Evolutionary conservation across 2,113 vertebrate genomes (phyloP), one percentile per base, ranked within the genome.

Genomic region (Circaetus gallicus): DNA sequence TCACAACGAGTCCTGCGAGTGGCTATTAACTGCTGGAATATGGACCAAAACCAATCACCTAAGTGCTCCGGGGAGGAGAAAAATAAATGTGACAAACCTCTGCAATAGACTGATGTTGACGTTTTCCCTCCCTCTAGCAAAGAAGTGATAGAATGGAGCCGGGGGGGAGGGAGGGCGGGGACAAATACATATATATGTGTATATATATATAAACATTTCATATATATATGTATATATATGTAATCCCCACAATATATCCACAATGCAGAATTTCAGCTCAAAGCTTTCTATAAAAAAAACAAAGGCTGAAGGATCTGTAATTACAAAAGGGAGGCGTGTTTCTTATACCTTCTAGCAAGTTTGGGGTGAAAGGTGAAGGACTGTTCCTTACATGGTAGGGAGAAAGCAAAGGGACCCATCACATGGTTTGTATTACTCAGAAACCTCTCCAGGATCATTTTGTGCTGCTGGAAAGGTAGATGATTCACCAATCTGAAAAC

Each of bases 41-140:
- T 32, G 71, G 84, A 95, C 96, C 61, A 86, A 87, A 96, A 81
- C 82, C 42, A 72, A 82, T 92, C 94, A 96, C 91, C 97, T 82
- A 90, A 96, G 90, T 95, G 82, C 95, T 97, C 82, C 77, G 0
- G 62, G 88, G 86, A 93, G 81, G 83, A 95, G 87, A 93, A 82
- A 94, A 97, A 95, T 82, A 93, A 96, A 96, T 31, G 40, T 86
- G 88, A 89, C 55, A 90, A 93, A 93, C 52, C 86, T 91, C 49
- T 95, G 81, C 86, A 82, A 78, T 42, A 88, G 93, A 89, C 89
- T 74, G 73, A 86, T 87, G 70, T 86, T 87, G 62, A 53, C 49
- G 4, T 95, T 94, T 79, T 85, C 72, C 76, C 69, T 91, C 56
- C 58, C 55, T 95, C 82, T 80, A 76, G 87, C 66, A 71, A 93